These are phyloP conservation scores for Meleagris gallopavo DNA, from an alignment of 2,113 vertebrate species.

Conservation along the genomic window DNA sequence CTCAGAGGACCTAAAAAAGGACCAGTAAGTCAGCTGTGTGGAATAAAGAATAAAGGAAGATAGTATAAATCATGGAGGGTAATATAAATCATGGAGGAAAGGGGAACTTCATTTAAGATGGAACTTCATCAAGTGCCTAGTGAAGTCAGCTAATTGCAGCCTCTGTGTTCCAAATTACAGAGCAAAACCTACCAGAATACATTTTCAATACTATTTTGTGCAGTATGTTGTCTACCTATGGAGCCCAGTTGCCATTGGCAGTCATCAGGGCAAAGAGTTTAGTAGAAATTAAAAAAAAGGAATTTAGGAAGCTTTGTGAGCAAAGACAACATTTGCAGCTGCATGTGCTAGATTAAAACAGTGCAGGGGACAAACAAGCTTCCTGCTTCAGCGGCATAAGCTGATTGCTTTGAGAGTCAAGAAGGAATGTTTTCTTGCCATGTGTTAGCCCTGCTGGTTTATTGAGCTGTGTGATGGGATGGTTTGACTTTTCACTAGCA, in stretches of 20 bases:
- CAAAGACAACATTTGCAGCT: slow-evolving; percentile 57
- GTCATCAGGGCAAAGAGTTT: slow-evolving; percentile 50
- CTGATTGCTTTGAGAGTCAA: slow-evolving; percentile 31
- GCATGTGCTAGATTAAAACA: slow-evolving; percentile 39
- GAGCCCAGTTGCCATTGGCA: slow-evolving; percentile 36
- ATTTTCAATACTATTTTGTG: not conserved
- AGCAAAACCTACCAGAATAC: not conserved
- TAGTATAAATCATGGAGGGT: not conserved
- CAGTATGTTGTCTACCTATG: not conserved
- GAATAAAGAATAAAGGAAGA: slow-evolving; percentile 7
- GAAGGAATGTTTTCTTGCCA: not conserved
- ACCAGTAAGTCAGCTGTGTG: not conserved
- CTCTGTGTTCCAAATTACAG: not conserved
- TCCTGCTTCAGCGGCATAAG: slow-evolving; percentile 34
- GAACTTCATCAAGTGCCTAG: not conserved
- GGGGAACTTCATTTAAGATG: not conserved
- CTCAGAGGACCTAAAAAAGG: slow-evolving; percentile 10
- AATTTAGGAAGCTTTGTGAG: slow-evolving; percentile 58
- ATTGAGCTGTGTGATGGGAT: not conserved
- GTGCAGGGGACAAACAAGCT: slow-evolving; percentile 41
- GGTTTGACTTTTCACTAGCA: not conserved
- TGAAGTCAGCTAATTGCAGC: not conserved
- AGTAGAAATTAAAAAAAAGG: slow-evolving; percentile 46
- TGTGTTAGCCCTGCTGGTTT: not conserved
- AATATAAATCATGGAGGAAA: not conserved